Base-by-base conservation (phyloP, 2,113 vertebrate genomes). In the Galeopterus variegatus region DNA sequence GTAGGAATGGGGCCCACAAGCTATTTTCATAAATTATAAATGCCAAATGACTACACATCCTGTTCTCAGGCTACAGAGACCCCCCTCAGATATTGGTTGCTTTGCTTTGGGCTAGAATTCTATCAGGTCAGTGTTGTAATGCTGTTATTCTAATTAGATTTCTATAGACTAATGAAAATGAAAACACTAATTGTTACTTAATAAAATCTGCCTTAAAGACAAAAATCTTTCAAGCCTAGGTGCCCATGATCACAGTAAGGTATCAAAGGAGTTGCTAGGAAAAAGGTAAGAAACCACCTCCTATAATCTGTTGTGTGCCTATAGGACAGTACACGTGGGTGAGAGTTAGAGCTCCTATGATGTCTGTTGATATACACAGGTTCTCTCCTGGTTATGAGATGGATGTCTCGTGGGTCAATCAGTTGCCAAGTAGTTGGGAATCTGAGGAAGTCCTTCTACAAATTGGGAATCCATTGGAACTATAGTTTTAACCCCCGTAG, bases 121-220 rank as follows among this genome's bases (percentile, higher is more conserved):
- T 93, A 21, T 52, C 23, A 18, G 60, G 48, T 77, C 76, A 75
- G 9, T 28, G 52, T 73, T 33, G 8, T 62, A 83, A 93, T 83
- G 12, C 15, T 79, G 50, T 83, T 95, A 92, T 14, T 72, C 82
- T 93, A 94, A 96, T 81, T 94, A 88, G 48, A 84, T 97, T 93
- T 94, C 95, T 62, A 58, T 3, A 36, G n/a, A 41, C 45, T 33
- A 52, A 65, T 72, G 50, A 77, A 96, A 95, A 82, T 70, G 14
- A 96, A 82, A 56, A 69, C 15, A 54, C 23, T 69, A 75, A 67
- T 52, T 82, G n/a, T 89, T 82, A 93, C n/a, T 96, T 86, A 89
- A 88, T 73, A 93, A 94, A 94, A 83, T 86, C 58, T 92, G 41
- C 82, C 60, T 92, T 50, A 70, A 97, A 79, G 69, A 28, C 50